A percentile compares a stretch with the other conserved stretches of the same genome.
Evolutionary conservation across 2,113 vertebrate genomes (phyloP).

Genomic region (Zapornia atra): DNA sequence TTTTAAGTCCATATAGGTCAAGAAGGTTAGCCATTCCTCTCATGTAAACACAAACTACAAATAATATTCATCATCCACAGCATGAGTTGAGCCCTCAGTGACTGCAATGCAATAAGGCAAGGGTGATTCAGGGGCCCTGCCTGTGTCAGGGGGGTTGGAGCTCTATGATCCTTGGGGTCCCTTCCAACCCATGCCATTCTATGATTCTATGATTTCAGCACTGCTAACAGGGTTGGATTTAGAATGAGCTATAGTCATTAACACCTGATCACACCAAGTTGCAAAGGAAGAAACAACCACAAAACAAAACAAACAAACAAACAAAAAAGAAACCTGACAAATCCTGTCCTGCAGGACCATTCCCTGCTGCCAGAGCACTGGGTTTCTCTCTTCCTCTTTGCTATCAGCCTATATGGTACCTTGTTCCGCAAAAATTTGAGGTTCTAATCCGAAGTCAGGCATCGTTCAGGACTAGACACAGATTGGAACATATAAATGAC

Average conservation of each 20-base stretch:
- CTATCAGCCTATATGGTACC: neutral
- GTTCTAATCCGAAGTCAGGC: neutral
- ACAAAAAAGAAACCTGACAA: too few relatives aligned
- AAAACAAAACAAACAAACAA: neutral
- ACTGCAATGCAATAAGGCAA: neutral
- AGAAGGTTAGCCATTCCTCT: neutral
- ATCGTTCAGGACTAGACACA: neutral
- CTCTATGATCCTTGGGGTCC: too few relatives aligned
- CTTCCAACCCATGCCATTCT: too few relatives aligned
- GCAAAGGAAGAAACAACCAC: neutral
- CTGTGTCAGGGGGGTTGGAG: too few relatives aligned
- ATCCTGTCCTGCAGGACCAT: too few relatives aligned
- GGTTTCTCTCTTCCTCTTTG: neutral
- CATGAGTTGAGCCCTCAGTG: neutral
- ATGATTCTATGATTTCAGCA: too few relatives aligned
- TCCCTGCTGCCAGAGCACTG: fast-evolving
- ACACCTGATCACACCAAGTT: neutral
- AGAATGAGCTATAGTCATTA: neutral
- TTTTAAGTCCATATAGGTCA: neutral
- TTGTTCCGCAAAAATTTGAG: neutral
- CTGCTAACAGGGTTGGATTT: neutral
- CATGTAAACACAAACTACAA: neutral
- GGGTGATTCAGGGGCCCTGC: neutral
- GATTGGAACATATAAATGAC: neutral
- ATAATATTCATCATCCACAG: neutral